Percentiles rank a stretch among this genome's conserved stretches.
Conservation (phyloP, 1,140 invertebrate species). For the Myzus persicae region DNA sequence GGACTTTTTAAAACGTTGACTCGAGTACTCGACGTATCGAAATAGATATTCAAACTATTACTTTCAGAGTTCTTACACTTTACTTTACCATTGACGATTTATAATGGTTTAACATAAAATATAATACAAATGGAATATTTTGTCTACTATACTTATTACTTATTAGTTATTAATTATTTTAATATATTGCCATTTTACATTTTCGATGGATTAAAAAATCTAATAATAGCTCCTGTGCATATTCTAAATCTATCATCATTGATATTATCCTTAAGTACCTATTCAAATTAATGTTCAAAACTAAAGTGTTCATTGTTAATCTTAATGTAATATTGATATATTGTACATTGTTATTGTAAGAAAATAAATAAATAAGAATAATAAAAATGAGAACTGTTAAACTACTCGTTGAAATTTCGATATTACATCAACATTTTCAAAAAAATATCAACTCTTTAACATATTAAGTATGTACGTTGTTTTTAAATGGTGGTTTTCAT, state of each 20-base stretch:
- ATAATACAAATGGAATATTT: background rate
- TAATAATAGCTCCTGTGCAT: background rate
- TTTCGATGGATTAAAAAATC: background rate
- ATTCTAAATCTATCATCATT: background rate
- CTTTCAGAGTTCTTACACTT: background rate
- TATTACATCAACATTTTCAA: background rate
- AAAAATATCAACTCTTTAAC: too few species aligned
- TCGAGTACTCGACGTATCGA: too few species aligned
- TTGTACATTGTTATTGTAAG: too few species aligned
- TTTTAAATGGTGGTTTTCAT: too few species aligned
- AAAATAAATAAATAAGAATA: too few species aligned
- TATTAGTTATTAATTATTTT: too few species aligned
- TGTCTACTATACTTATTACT: too few species aligned
- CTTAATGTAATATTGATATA: too few species aligned
- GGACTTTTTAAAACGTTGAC: background rate
- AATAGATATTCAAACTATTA: background rate
- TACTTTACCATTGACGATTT: background rate
- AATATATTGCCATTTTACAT: background rate
- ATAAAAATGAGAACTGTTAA: background rate
- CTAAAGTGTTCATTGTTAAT: too few species aligned
- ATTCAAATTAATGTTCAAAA: too few species aligned
- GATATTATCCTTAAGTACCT: background rate
- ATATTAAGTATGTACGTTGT: too few species aligned
- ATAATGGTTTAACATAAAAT: background rate
- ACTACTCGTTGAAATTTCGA: background rate